phyloP scores from a whole-genome alignment of 2,797 vertebrate species.

The Leucoraja ocellata region DNA sequence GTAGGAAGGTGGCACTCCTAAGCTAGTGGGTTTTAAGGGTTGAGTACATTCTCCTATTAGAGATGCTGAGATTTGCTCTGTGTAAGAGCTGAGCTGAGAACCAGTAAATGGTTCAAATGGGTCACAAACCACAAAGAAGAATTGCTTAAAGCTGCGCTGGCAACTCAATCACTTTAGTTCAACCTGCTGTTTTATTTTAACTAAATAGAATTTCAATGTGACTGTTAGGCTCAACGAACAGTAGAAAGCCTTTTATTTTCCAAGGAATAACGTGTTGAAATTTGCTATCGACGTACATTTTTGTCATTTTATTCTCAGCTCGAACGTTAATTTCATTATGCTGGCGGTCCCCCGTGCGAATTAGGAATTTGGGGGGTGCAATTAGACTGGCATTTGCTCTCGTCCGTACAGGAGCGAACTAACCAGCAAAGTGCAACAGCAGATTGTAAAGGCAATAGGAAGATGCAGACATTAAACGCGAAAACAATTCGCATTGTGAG shows the following conservation, averaged over 20 bases:
- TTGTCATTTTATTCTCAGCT: neutral
- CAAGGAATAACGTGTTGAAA: neutral
- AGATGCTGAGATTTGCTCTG: conserved; percentile 42
- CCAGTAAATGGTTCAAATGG: conserved; percentile 41
- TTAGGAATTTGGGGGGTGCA: neutral
- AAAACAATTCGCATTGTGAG: neutral
- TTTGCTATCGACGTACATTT: neutral
- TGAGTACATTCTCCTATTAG: conserved; percentile 37
- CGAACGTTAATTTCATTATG: neutral
- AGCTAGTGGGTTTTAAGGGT: conserved; percentile 41
- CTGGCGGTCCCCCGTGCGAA: neutral
- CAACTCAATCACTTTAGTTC: neutral
- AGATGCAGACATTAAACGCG: neutral
- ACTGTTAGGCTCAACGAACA: neutral
- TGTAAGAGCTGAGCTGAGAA: conserved; percentile 43
- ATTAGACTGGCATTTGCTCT: neutral
- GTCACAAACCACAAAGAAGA: neutral
- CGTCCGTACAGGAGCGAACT: neutral
- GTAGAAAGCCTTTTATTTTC: too few species aligned
- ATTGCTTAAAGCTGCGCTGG: neutral
- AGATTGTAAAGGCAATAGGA: neutral
- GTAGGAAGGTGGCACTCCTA: conserved; percentile 39
- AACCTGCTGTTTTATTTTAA: neutral
- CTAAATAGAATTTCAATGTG: neutral
- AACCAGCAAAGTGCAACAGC: neutral